Conservation (phyloP, 2,888 invertebrate species). For the Apotomis turbidana region DNA sequence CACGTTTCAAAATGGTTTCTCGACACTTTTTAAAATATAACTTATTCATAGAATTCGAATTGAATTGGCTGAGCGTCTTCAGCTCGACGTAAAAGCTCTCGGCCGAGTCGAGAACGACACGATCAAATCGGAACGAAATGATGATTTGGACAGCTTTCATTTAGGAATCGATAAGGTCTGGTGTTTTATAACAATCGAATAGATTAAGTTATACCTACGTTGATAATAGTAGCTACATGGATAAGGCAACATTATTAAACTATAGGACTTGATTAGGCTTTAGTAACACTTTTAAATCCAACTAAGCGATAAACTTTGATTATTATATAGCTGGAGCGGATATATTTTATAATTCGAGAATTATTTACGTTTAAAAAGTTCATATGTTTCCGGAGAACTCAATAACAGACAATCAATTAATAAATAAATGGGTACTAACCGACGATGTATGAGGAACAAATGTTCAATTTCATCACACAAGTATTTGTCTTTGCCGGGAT, state of each 20-base stretch:
- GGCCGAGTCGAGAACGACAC: slow-evolving; percentile 10
- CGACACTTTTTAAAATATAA: background rate
- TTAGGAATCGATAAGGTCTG: slow-evolving; percentile 4
- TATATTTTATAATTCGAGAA: too few relatives aligned
- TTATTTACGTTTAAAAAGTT: too few relatives aligned
- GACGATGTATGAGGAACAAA: too few relatives aligned
- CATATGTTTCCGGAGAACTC: too few relatives aligned
- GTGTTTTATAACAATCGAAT: background rate
- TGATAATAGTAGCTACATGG: background rate
- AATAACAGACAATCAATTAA: too few relatives aligned
- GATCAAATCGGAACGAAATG: slow-evolving; percentile 21
- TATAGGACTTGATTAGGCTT: too few relatives aligned
- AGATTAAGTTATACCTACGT: background rate
- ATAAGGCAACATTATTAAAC: background rate
- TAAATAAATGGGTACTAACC: too few relatives aligned
- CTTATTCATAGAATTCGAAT: slow-evolving; percentile 23
- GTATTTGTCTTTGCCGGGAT: too few relatives aligned
- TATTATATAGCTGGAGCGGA: too few relatives aligned
- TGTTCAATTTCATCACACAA: too few relatives aligned
- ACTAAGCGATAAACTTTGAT: too few relatives aligned
- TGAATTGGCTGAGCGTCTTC: slow-evolving; percentile 12
- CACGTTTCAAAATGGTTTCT: background rate
- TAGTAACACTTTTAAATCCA: too few relatives aligned
- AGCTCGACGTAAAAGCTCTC: slow-evolving; percentile 30
- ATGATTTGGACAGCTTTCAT: slow-evolving; percentile 23